These are phyloP conservation scores for Chaetops frenatus DNA, from an alignment of 2,113 vertebrate genomes.

Conservation along the genomic window DNA sequence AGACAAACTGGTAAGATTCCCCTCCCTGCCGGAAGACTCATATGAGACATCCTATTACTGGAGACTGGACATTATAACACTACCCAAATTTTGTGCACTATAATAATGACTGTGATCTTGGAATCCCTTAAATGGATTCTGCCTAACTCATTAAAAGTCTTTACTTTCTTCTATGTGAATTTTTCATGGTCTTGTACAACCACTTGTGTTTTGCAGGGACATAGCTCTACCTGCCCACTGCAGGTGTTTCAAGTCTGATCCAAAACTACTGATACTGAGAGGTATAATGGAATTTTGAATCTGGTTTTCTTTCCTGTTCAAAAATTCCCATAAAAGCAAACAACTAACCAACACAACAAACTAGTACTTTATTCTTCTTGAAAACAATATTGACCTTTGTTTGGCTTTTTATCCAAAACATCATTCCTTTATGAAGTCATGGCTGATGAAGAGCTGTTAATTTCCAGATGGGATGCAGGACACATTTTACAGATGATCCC, in stretches of 20 bases:
- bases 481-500: not conserved
- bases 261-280: not conserved
- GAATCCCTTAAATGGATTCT: not conserved
- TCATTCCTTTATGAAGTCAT: not conserved
- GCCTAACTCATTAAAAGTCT: fast-evolving
- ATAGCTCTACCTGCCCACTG: not conserved
- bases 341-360: not conserved
- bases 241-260: not conserved
- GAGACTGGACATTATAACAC: no score
- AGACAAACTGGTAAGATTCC: not conserved
- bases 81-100: not conserved
- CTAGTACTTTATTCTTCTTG: not conserved
- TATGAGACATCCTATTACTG: fast-evolving
- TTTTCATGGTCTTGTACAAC: not conserved
- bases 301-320: not conserved
- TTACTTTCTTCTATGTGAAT: not conserved
- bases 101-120: not conserved
- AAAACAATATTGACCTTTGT: not conserved
- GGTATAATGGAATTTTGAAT: not conserved
- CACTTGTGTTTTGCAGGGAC: not conserved
- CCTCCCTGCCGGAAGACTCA: not conserved
- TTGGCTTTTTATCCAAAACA: not conserved
- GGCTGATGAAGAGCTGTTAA: not conserved
- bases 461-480: not conserved
- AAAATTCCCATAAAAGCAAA: not conserved